A percentile compares a stretch with the other conserved stretches of the same genome.
Conservation (phyloP, 2,797 vertebrate species). For the Alfaro cultratus region DNA sequence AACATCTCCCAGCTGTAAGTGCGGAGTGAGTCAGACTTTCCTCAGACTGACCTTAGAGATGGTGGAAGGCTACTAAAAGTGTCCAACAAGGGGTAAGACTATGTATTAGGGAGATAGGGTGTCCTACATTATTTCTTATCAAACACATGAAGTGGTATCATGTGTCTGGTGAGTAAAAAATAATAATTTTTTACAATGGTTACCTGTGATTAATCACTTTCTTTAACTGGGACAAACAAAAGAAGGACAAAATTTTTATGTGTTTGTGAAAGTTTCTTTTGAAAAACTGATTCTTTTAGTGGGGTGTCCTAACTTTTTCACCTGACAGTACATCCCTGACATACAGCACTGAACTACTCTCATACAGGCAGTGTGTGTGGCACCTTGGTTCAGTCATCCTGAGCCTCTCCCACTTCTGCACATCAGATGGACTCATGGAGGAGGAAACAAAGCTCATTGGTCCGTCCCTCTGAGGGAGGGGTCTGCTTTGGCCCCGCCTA, state of each 20-base stretch:
- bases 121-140: background rate
- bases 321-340: conserved; percentile 4
- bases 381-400: conserved; percentile 91
- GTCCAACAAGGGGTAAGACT: background rate
- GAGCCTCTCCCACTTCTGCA: conserved; percentile 93
- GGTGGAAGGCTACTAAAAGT: background rate
- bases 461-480: conserved; percentile 75
- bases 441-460: conserved; percentile 74
- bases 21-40: background rate
- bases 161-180: background rate
- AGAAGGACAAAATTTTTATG: background rate
- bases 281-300: background rate
- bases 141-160: background rate
- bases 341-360: conserved; percentile 28
- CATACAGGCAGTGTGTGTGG: conserved; percentile 58
- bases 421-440: conserved; percentile 88
- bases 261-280: background rate
- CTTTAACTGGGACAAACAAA: background rate
- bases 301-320: background rate
- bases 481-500: conserved; percentile 75
- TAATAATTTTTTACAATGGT: background rate
- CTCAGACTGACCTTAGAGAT: background rate
- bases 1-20: background rate
- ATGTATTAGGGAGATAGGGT: background rate
- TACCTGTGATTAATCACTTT: background rate